Evolutionary conservation across 1,140 invertebrate species (phyloP).

Genomic region (Bicyclus anynana): DNA sequence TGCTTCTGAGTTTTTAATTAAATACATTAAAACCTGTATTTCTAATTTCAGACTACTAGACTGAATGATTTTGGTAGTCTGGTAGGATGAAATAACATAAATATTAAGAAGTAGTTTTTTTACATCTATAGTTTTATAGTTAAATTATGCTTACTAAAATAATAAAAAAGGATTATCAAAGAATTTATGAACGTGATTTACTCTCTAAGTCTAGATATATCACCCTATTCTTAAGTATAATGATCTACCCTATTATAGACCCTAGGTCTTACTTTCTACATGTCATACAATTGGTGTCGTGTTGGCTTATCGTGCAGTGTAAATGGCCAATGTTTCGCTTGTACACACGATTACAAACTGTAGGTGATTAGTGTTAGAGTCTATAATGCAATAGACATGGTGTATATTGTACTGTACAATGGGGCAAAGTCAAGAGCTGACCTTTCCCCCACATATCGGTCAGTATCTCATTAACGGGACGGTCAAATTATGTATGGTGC

Average conservation of each 20-base stretch:
- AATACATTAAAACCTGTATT: no score
- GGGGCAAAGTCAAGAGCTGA: slow-evolving; percentile 36
- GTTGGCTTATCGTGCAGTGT: slow-evolving; percentile 3
- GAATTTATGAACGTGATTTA: neutral
- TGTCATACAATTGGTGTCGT: slow-evolving; percentile 4
- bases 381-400: neutral
- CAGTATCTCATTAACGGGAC: slow-evolving; percentile 50
- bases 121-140: no score
- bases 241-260: neutral
- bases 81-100: no score
- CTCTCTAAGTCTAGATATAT: neutral
- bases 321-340: slow-evolving; percentile 1
- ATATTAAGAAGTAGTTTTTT: no score
- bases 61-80: no score
- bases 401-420: slow-evolving; percentile 17
- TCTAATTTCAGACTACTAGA: no score
- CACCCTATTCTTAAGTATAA: slow-evolving; percentile 1
- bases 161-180: neutral
- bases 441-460: slow-evolving; percentile 42
- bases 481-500: slow-evolving; percentile 17
- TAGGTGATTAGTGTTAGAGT: neutral
- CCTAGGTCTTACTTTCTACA: slow-evolving; percentile 1
- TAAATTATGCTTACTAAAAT: no score
- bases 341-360: neutral
- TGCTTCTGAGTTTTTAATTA: no score